Evolutionary conservation across 2,797 vertebrate genomes (phyloP), one percentile per base, ranked within the genome.

Genomic region (Pseudomugil gertrudae): DNA sequence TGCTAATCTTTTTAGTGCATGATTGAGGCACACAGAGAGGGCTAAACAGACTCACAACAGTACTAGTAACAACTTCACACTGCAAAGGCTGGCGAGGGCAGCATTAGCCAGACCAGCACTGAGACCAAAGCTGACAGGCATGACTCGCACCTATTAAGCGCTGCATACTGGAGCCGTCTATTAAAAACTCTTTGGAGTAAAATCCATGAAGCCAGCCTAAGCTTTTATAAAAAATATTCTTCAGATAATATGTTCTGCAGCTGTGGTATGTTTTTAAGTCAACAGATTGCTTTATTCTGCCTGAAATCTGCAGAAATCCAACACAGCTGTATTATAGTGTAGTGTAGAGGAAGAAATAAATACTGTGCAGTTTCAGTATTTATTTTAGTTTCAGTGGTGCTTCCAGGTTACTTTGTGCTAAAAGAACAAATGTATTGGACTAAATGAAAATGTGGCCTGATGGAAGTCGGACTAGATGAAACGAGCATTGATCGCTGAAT

Each of bases 11-110:
- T 74, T 64, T 61, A 60, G 57, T n/a, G 32, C 38, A 52, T 59
- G 73, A 62, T 64, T 21, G 51, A 15, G 38, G 64, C 45, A 23
- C 33, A 66, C 27, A 36, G 56, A 71, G 63, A 48, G 56, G 57
- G 60, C 26, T 53, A 74, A 63, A 72, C 26, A 35, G 56, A 85
- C 79, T 76, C 63, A 73, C 53, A 67, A 80, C 68, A 84, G 64
- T 76, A 77, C 79, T 73, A 79, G 76, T 70, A 74, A 74, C 81
- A 81, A 79, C 81, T 81, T 85, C 81, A 76, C 82, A 80, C 40
- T 43, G 40, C 17, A 43, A 63, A 80, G 61, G 55, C 71, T 74
- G 81, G 75, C 63, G 40, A 62, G 53, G 51, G 68, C 66, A 43
- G 40, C 40, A 43, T 43, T 43, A 43, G 40, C 40, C 19, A 43